These are phyloP conservation scores for Trichomalopsis sarcophagae DNA, from an alignment of 1,140 invertebrate genomes.

Conservation along the genomic window DNA sequence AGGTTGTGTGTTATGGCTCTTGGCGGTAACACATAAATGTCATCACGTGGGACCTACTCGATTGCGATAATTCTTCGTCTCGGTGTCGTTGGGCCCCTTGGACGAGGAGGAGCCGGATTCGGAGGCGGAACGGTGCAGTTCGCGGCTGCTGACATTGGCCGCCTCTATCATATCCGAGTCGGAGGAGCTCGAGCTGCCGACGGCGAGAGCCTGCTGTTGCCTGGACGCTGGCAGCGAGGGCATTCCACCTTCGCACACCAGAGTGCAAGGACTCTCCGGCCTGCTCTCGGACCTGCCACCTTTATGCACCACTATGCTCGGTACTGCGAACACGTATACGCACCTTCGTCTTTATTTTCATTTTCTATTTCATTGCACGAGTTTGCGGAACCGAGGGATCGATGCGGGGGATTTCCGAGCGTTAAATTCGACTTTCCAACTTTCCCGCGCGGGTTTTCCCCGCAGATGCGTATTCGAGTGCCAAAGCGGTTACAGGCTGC, in stretches of 20 bases:
- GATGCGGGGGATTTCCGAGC: background rate
- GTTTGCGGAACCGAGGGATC: background rate
- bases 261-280: slow-evolving; percentile 68
- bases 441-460: too few species aligned
- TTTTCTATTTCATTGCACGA: background rate
- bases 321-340: slow-evolving; percentile 64
- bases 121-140: slow-evolving; percentile 56
- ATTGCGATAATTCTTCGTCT: slow-evolving; percentile 70
- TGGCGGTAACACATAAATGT: too few species aligned
- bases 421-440: too few species aligned
- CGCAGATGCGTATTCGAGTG: too few species aligned
- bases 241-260: slow-evolving; percentile 70
- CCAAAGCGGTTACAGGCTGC: too few species aligned
- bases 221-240: slow-evolving; percentile 69
- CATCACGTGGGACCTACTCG: slow-evolving; percentile 58
- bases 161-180: slow-evolving; percentile 72
- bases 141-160: slow-evolving; percentile 61
- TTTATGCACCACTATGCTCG: slow-evolving; percentile 73
- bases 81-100: slow-evolving; percentile 49
- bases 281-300: slow-evolving; percentile 67
- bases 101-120: slow-evolving; percentile 28
- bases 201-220: slow-evolving; percentile 61
- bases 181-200: slow-evolving; percentile 61
- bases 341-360: background rate
- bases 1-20: background rate